Evolutionary conservation across 2,113 vertebrate genomes (phyloP).

Genomic region (Sapayoa aenigma): DNA sequence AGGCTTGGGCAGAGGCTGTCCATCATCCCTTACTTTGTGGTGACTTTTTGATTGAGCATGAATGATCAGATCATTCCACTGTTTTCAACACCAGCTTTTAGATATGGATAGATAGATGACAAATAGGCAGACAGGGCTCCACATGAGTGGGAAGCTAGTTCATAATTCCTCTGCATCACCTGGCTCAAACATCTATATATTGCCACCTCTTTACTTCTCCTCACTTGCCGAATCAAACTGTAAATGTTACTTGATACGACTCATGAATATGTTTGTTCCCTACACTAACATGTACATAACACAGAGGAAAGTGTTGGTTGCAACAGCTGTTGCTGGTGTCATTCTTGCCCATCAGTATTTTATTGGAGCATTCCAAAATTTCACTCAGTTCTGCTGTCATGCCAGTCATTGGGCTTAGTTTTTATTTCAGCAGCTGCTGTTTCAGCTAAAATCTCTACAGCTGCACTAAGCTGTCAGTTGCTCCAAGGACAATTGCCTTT

Average conservation of each 20-base stretch:
- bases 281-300: neutral
- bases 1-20: neutral
- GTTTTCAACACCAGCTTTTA: neutral
- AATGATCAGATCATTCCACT: neutral
- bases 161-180: neutral
- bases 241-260: neutral
- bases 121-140: neutral
- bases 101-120: neutral
- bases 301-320: neutral
- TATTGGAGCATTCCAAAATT: neutral
- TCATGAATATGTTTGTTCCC: neutral
- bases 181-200: neutral
- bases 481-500: neutral
- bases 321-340: neutral
- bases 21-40: neutral
- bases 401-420: neutral
- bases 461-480: neutral
- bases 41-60: neutral
- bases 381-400: neutral
- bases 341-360: neutral
- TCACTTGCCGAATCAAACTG: neutral
- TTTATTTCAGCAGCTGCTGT: constrained; percentile 25
- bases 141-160: neutral
- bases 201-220: neutral
- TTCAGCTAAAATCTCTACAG: neutral